A percentile compares a stretch with the other conserved stretches of the same genome.
phyloP scores from a whole-genome alignment of 1,140 invertebrate species.

The Procambarus clarkii region DNA sequence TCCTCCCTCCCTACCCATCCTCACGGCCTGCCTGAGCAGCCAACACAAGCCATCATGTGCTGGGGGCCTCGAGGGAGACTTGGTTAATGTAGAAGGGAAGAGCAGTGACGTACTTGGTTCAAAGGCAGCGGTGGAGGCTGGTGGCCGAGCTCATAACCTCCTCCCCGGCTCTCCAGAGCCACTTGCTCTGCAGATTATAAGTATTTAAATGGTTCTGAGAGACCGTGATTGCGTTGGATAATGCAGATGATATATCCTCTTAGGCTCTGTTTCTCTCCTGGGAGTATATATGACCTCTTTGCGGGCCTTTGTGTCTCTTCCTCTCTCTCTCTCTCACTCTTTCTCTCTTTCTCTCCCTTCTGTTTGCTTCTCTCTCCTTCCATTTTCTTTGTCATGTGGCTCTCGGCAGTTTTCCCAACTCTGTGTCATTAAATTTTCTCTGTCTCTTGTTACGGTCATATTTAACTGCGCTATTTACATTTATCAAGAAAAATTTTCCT shows the following conservation, averaged over 20 bases:
- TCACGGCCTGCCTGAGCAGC: background rate
- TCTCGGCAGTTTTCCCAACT: too few relatives aligned
- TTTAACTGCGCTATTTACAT: too few relatives aligned
- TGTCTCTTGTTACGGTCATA: too few relatives aligned
- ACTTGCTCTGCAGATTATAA: background rate
- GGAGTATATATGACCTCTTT: background rate
- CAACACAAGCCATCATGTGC: background rate
- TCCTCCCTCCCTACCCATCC: background rate
- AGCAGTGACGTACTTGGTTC: background rate
- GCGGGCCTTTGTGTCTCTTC: background rate
- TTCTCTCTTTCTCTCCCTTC: background rate
- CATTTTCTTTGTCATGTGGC: too few relatives aligned
- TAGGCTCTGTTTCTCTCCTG: background rate
- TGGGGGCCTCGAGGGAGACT: background rate
- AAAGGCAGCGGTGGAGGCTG: background rate
- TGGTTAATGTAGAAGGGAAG: background rate
- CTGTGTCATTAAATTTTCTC: too few relatives aligned
- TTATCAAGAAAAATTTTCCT: too few relatives aligned
- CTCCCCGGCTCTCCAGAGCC: background rate
- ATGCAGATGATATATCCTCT: slow-evolving; percentile 1
- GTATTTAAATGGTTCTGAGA: slow-evolving; percentile 16
- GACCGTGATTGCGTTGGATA: background rate
- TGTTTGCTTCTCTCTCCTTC: background rate
- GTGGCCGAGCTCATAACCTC: background rate
- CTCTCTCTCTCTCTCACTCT: background rate